A percentile compares a stretch with the other conserved stretches of the same genome.
Conservation (phyloP, 2,113 vertebrate species). For the Microcebus tavaratra region DNA sequence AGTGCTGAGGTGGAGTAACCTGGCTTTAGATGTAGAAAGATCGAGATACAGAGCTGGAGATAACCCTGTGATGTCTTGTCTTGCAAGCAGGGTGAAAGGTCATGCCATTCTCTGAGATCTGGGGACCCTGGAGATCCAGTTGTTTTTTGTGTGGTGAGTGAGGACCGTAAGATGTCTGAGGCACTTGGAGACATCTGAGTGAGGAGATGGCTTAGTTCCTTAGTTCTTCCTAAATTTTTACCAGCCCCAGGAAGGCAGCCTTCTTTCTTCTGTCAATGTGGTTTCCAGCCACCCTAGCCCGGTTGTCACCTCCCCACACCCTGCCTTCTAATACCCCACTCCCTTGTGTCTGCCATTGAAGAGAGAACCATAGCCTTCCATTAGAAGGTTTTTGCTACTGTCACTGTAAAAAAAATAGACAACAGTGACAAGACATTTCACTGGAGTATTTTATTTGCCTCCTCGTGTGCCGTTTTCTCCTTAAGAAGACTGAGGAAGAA, state of each 20-base stretch:
- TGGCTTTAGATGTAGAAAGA: background rate
- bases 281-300: background rate
- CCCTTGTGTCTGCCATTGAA: background rate
- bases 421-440: background rate
- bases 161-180: background rate
- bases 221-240: background rate
- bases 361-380: background rate
- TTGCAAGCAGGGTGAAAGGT: background rate
- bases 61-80: background rate
- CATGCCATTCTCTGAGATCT: background rate
- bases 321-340: background rate
- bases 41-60: background rate
- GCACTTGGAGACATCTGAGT: too few species aligned
- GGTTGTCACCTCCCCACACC: rapidly evolving
- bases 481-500: background rate
- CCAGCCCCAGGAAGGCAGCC: background rate
- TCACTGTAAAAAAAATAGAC: background rate
- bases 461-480: background rate
- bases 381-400: rapidly evolving
- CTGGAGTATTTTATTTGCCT: background rate
- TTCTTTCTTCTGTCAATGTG: too few species aligned
- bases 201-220: background rate
- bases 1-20: too few species aligned
- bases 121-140: background rate
- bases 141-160: background rate